Percentiles rank a stretch among this genome's conserved stretches.
Conservation (phyloP, 1,140 invertebrate species). For the Drosophila suzukii region DNA sequence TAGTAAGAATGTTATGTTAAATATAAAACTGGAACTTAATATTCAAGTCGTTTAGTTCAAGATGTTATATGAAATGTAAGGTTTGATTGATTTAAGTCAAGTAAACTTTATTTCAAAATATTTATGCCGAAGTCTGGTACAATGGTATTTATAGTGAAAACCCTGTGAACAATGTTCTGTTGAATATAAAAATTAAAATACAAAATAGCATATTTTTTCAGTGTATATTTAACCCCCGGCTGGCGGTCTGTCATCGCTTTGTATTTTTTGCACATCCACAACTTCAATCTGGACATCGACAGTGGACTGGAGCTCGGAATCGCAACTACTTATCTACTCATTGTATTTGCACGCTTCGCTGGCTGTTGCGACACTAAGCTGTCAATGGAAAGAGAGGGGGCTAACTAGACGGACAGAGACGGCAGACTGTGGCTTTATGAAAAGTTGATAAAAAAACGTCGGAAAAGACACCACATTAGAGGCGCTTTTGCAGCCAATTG, state of each 20-base stretch:
- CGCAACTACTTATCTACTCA: slow-evolving; percentile 37
- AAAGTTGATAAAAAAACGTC: neutral
- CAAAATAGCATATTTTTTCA: no score
- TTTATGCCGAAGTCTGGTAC: no score
- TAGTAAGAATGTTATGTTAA: no score
- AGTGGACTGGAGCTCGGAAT: slow-evolving; percentile 12
- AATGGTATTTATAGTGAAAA: no score
- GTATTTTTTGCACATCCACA: neutral
- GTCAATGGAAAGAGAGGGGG: slow-evolving; percentile 1
- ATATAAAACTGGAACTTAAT: no score
- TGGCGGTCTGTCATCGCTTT: slow-evolving; percentile 1
- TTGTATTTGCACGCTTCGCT: slow-evolving; percentile 48
- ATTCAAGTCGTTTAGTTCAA: no score
- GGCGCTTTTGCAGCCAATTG: slow-evolving; percentile 50
- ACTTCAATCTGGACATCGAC: slow-evolving; percentile 8
- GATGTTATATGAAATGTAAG: no score
- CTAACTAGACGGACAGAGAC: neutral
- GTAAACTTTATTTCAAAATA: no score
- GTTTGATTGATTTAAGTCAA: no score
- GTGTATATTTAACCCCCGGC: neutral
- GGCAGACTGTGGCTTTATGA: slow-evolving; percentile 6
- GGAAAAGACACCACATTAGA: slow-evolving; percentile 36
- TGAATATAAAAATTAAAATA: no score
- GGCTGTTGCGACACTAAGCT: slow-evolving; percentile 31
- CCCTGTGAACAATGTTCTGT: no score